phyloP scores from a whole-genome alignment of 2,113 vertebrate genomes.

The Mungos mungo region DNA sequence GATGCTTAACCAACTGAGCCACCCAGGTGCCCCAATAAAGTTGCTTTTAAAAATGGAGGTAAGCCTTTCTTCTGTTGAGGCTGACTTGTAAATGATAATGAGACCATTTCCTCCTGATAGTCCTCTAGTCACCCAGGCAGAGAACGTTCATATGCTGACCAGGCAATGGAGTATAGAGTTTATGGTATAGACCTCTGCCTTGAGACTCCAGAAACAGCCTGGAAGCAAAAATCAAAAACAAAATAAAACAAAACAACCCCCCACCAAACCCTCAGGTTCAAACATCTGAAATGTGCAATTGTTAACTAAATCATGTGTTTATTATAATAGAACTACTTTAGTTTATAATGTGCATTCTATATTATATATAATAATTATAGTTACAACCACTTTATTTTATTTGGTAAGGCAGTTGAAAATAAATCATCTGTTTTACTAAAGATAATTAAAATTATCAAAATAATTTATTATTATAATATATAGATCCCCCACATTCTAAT shows the following conservation, averaged over 20 bases:
- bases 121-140: background rate
- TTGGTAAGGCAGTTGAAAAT: conserved; percentile 69
- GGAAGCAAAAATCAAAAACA: background rate
- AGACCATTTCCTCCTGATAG: background rate
- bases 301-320: conserved; percentile 64
- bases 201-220: background rate
- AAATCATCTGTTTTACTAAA: conserved; percentile 69
- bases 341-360: conserved; percentile 45
- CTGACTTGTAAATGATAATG: background rate
- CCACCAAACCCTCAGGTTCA: background rate
- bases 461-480: conserved; percentile 73
- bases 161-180: background rate
- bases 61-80: background rate
- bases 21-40: background rate
- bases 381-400: conserved; percentile 72
- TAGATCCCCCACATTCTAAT: background rate
- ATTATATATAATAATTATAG: conserved; percentile 64
- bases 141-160: background rate
- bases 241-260: background rate
- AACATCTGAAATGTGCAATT: conserved; percentile 49
- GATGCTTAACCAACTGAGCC: too few relatives aligned
- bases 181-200: background rate
- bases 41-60: background rate
- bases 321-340: conserved; percentile 57
- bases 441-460: conserved; percentile 77